phyloP scores from a whole-genome alignment of 2,888 invertebrate genomes.

The Seira ritae region DNA sequence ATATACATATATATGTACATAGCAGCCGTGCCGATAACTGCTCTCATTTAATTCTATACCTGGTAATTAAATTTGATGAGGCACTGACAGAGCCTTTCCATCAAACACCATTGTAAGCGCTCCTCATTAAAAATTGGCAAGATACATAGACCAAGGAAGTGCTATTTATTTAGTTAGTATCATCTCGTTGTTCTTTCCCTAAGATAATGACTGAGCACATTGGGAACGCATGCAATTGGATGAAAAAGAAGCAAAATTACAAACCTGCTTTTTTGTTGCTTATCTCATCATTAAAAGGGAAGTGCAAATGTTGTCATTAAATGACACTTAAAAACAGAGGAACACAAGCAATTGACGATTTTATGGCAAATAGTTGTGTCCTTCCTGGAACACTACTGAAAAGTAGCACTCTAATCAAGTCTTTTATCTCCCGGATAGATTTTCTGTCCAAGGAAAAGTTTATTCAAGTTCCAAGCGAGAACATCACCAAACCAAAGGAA shows the following conservation, averaged over 20 bases:
- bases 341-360: slow-evolving; percentile 20
- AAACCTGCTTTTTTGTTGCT: not conserved
- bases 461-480: not conserved
- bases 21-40: too few relatives aligned
- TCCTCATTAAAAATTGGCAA: not conserved
- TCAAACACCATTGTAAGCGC: not conserved
- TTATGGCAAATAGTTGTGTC: slow-evolving; percentile 21
- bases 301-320: slow-evolving; percentile 41
- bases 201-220: not conserved
- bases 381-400: slow-evolving; percentile 8
- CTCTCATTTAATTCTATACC: too few relatives aligned
- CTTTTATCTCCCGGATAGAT: not conserved
- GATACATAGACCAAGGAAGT: not conserved
- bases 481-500: too few relatives aligned
- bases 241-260: not conserved
- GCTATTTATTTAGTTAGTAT: too few relatives aligned
- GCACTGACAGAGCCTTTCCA: too few relatives aligned
- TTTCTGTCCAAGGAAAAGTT: not conserved
- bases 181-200: not conserved
- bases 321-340: slow-evolving; percentile 31
- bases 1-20: too few relatives aligned
- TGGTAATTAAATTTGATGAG: too few relatives aligned
- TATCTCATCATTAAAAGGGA: slow-evolving; percentile 22
- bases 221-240: not conserved
- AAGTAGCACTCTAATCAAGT: too few relatives aligned